Conservation (phyloP, 2,113 vertebrate species). For the Sturnus vulgaris region DNA sequence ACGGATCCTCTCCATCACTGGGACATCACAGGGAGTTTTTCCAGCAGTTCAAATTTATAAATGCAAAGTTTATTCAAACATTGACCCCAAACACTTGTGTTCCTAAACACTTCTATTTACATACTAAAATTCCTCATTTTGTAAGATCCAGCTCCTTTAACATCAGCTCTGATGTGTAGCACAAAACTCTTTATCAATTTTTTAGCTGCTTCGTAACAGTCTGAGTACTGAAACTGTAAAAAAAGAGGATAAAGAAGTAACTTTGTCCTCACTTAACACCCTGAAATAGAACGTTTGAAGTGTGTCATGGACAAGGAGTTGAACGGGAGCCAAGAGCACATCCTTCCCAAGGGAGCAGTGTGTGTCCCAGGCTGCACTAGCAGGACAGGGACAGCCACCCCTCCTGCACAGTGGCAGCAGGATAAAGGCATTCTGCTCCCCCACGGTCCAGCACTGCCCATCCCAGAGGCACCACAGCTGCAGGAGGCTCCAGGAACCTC, state of each 20-base stretch:
- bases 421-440: accelerated
- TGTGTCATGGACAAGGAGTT: background rate
- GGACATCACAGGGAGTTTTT: accelerated
- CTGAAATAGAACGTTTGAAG: background rate
- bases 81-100: background rate
- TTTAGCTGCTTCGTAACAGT: background rate
- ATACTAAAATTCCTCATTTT: background rate
- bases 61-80: background rate
- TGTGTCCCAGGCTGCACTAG: background rate
- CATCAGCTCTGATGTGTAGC: background rate
- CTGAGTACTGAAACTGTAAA: background rate
- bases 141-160: background rate
- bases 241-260: background rate
- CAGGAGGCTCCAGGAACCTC: background rate
- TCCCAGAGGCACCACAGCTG: background rate
- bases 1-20: background rate
- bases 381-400: background rate
- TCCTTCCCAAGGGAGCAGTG: accelerated
- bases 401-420: background rate
- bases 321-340: background rate
- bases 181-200: background rate
- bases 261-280: background rate
- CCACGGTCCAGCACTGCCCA: background rate
- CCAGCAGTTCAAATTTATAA: background rate
- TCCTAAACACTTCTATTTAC: background rate